Evolutionary conservation across 2,888 invertebrate genomes (phyloP).

Genomic region (Cyrtodaria siliqua): DNA sequence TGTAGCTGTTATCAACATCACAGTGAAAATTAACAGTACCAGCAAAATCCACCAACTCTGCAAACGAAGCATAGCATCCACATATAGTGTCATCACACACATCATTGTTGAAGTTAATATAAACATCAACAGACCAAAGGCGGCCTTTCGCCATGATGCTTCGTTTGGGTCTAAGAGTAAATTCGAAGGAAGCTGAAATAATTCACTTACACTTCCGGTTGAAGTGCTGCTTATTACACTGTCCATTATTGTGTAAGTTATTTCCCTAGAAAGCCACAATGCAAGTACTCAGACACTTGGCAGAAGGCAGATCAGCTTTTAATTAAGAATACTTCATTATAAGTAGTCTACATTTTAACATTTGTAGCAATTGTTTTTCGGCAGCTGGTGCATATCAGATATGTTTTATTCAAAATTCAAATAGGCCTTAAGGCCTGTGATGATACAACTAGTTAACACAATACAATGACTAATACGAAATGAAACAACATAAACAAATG

Average conservation of each 20-base stretch:
- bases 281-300: too few species aligned
- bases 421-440: constrained; percentile 9
- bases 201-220: constrained; percentile 72
- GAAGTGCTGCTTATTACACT: constrained; percentile 69
- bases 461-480: too few species aligned
- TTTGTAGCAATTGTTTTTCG: constrained; percentile 1
- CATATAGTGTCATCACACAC: constrained; percentile 64
- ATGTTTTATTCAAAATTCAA: constrained; percentile 21
- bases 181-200: constrained; percentile 73
- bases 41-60: constrained; percentile 79
- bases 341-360: constrained; percentile 24
- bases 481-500: too few species aligned
- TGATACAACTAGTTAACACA: too few species aligned
- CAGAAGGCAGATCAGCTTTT: too few species aligned
- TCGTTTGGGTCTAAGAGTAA: constrained; percentile 67
- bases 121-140: constrained; percentile 70
- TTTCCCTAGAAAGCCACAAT: constrained; percentile 49
- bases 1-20: constrained; percentile 69
- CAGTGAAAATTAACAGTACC: constrained; percentile 66
- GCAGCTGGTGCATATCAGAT: too few species aligned
- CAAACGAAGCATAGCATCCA: constrained; percentile 35
- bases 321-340: constrained; percentile 38
- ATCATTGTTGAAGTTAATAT: constrained; percentile 65
- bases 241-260: constrained; percentile 70
- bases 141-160: constrained; percentile 68